A percentile compares a stretch with the other conserved stretches of the same genome.
Conservation (phyloP, 2,797 vertebrate species). For the Harpagifer antarcticus region DNA sequence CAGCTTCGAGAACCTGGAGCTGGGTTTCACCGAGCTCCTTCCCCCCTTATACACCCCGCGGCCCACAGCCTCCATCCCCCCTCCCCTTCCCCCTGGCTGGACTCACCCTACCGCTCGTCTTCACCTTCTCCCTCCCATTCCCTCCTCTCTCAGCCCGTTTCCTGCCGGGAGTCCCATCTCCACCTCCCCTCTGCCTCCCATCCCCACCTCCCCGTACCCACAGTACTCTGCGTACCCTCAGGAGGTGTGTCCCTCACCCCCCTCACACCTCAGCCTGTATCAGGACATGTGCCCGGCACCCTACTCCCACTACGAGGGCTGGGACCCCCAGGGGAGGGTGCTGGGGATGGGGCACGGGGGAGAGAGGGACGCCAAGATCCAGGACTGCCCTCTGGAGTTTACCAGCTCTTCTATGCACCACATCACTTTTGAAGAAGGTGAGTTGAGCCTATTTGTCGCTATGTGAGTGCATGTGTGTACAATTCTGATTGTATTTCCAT, state of each 20-base stretch:
- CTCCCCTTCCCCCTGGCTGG: constrained; percentile 85
- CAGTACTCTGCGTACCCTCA: constrained; percentile 79
- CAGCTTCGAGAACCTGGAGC: constrained; percentile 85
- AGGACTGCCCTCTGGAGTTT: constrained; percentile 80
- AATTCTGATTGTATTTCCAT: background rate
- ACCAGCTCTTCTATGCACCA: constrained; percentile 90
- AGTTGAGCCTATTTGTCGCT: constrained; percentile 16
- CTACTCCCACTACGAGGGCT: constrained; percentile 81
- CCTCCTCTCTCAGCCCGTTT: constrained; percentile 86
- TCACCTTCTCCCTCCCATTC: constrained; percentile 87
- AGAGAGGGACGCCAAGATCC: constrained; percentile 76
- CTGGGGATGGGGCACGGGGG: constrained; percentile 53
- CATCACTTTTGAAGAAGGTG: constrained; percentile 96
- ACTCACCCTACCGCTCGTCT: constrained; percentile 87
- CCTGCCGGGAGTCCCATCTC: constrained; percentile 85
- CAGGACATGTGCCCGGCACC: constrained; percentile 81
- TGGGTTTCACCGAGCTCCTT: constrained; percentile 88
- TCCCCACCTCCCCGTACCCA: constrained; percentile 77
- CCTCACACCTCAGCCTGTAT: constrained; percentile 69
- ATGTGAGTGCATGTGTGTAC: background rate
- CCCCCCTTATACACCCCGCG: constrained; percentile 82
- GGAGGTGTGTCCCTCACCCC: constrained; percentile 82
- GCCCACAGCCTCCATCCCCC: constrained; percentile 81
- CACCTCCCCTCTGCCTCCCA: constrained; percentile 80
- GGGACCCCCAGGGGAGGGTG: constrained; percentile 77